Conservation (phyloP, 2,113 vertebrate species). For the Phaethornis superciliosus region DNA sequence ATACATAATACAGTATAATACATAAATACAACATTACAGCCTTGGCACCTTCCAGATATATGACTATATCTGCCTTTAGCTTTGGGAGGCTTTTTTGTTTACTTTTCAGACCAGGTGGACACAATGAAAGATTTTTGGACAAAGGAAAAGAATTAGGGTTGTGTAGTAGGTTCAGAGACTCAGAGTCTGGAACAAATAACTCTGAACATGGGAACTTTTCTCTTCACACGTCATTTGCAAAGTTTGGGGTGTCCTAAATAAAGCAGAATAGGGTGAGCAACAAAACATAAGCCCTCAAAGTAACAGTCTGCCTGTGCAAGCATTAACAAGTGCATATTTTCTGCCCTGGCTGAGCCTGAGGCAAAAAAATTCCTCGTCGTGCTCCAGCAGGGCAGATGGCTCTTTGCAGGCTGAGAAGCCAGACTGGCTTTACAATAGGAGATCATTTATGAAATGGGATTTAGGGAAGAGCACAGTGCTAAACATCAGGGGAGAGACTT, state of each 20-base stretch:
- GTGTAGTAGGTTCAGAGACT: not conserved
- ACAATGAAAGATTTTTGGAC: rapidly evolving
- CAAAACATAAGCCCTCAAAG: not conserved
- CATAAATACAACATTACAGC: not conserved
- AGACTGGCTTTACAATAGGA: not conserved
- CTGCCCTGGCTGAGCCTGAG: not conserved
- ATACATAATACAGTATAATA: no score
- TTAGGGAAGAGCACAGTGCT: not conserved
- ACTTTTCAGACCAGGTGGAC: rapidly evolving
- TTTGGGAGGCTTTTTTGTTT: not conserved
- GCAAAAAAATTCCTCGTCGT: not conserved
- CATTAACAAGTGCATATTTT: not conserved
- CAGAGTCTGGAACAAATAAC: not conserved
- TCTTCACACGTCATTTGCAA: not conserved
- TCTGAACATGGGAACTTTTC: not conserved
- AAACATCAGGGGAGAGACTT: not conserved
- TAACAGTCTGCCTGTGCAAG: rapidly evolving
- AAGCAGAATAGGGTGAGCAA: not conserved
- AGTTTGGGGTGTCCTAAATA: not conserved
- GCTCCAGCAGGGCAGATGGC: not conserved
- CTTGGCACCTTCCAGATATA: not conserved
- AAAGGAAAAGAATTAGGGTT: not conserved
- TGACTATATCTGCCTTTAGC: not conserved
- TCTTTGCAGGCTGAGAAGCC: not conserved
- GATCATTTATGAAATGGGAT: not conserved